Conservation (phyloP, 1,140 invertebrate genomes). For the Mycetomoellerius zeteki region DNA sequence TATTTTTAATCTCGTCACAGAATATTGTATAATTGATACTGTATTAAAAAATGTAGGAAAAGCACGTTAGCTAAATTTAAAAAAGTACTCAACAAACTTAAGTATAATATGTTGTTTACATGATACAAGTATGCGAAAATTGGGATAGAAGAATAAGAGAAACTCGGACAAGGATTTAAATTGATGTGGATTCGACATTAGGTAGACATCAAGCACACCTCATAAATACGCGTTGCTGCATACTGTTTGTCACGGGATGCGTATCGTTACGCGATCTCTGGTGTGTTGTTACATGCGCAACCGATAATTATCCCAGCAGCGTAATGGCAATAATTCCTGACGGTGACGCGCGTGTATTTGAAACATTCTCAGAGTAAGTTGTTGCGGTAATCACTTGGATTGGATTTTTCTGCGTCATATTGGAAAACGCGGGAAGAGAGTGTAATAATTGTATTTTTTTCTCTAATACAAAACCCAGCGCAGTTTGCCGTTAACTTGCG, state of each 20-base stretch:
- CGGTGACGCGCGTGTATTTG: constrained; percentile 37
- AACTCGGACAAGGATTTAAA: constrained; percentile 1
- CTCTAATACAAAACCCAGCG: constrained; percentile 11
- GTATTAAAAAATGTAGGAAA: neutral
- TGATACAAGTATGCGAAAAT: neutral
- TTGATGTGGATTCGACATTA: constrained; percentile 23
- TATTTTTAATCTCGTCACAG: no score
- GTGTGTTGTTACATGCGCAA: constrained; percentile 69
- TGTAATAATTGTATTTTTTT: constrained; percentile 30
- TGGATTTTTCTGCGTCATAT: constrained; percentile 12
- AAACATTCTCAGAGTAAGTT: constrained; percentile 21
- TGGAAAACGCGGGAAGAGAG: constrained; percentile 31
- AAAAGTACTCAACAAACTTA: neutral
- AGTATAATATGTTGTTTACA: neutral
- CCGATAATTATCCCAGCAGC: constrained; percentile 69
- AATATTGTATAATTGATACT: neutral
- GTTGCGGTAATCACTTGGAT: constrained; percentile 43
- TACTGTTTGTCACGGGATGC: constrained; percentile 64
- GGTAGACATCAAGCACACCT: neutral
- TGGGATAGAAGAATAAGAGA: neutral
- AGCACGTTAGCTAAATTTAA: neutral
- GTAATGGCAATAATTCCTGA: constrained; percentile 52
- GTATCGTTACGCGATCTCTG: constrained; percentile 67
- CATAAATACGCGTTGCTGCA: constrained; percentile 37
- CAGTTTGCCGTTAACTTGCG: neutral